A percentile compares a stretch with the other conserved stretches of the same genome.
Conservation (phyloP, 2,113 vertebrate species). For the Tenebrosternarchus preto region DNA sequence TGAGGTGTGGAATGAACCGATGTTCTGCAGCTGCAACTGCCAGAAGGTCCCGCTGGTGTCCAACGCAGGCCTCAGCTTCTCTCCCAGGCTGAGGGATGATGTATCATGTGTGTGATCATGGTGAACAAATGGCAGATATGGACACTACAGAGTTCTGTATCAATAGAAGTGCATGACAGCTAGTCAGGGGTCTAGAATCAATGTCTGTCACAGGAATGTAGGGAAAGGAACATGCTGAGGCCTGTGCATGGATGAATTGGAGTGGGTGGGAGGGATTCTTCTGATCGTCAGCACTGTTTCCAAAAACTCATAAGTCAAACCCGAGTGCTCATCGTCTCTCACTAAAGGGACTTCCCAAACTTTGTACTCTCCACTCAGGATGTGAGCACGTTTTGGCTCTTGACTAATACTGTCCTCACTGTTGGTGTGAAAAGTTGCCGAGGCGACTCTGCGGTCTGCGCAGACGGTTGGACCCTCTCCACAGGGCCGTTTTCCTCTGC, state of each 20-base stretch:
- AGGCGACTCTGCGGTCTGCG: background rate
- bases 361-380: background rate
- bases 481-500: conserved; percentile 25
- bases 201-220: background rate
- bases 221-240: background rate
- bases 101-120: background rate
- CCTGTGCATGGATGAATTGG: background rate
- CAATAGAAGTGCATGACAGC: background rate
- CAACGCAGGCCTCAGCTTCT: background rate
- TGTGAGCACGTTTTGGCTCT: conserved; percentile 1
- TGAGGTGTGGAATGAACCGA: background rate
- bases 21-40: background rate
- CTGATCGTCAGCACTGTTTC: background rate
- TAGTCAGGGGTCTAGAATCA: background rate
- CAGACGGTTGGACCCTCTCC: conserved; percentile 26
- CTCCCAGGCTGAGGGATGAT: background rate
- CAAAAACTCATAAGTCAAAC: background rate
- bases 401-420: conserved; percentile 6
- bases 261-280: background rate
- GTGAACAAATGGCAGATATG: background rate
- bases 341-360: conserved; percentile 18
- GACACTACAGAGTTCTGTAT: background rate
- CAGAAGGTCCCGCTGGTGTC: background rate
- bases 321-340: conserved; percentile 9
- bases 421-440: background rate